A percentile compares a stretch with the other conserved stretches of the same genome.
Conservation (phyloP, 2,797 vertebrate genomes). For the Lepus oiostolus region DNA sequence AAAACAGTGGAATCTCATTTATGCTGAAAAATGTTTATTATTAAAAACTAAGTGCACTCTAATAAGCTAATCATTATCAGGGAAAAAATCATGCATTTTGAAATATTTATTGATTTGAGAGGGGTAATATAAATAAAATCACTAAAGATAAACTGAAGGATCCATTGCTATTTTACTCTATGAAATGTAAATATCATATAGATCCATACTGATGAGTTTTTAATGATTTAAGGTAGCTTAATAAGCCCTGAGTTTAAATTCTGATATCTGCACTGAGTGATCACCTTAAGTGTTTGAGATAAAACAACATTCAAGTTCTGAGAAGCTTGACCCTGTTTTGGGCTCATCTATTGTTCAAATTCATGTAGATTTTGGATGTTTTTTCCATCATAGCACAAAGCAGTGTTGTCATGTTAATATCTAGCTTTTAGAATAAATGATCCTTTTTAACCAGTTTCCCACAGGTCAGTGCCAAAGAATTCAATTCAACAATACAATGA, state of each 20-base stretch:
- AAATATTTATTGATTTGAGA: conserved; percentile 28
- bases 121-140: not conserved
- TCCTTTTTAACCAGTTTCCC: conserved; percentile 61
- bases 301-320: not conserved
- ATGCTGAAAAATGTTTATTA: conserved; percentile 18
- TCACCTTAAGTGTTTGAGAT: not conserved
- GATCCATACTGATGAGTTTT: not conserved
- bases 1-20: not conserved
- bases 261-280: not conserved
- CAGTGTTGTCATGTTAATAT: conserved; percentile 60
- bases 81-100: not conserved
- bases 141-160: not conserved
- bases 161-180: not conserved
- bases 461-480: conserved; percentile 52
- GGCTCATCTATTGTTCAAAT: not conserved
- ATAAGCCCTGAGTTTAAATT: conserved; percentile 21
- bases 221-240: not conserved
- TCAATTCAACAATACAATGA: conserved; percentile 56
- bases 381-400: conserved; percentile 5
- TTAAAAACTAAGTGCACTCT: not conserved
- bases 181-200: conserved; percentile 17
- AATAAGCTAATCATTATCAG: not conserved
- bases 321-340: not conserved
- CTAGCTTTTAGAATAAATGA: conserved; percentile 55
- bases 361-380: not conserved